phyloP scores from a whole-genome alignment of 2,888 invertebrate genomes.

The Stenodema calcarata region DNA sequence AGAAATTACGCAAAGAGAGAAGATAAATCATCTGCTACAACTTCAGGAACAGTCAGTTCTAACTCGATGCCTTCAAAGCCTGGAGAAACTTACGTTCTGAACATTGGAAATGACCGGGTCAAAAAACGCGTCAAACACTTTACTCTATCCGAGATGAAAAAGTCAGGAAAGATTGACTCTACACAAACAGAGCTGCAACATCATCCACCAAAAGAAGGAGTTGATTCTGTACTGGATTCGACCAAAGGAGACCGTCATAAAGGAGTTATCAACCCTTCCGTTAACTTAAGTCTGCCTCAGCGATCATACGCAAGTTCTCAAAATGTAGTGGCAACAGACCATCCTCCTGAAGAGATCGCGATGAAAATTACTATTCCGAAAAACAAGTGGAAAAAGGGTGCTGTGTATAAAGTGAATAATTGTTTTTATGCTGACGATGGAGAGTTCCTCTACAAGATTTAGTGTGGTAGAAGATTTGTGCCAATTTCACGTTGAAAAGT shows the following conservation, averaged over 20 bases:
- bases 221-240: neutral
- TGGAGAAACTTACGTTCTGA: slow-evolving; percentile 11
- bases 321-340: neutral
- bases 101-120: neutral
- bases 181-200: neutral
- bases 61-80: neutral
- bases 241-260: neutral
- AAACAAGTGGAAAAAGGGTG: slow-evolving; percentile 69
- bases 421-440: slow-evolving; percentile 84
- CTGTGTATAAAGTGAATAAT: slow-evolving; percentile 77
- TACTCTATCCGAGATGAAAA: slow-evolving; percentile 20
- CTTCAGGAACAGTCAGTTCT: neutral
- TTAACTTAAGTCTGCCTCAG: neutral
- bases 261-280: neutral
- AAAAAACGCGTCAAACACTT: neutral
- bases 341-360: neutral
- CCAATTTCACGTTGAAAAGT: no score
- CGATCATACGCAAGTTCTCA: neutral
- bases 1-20: neutral
- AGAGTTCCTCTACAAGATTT: slow-evolving; percentile 73
- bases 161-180: neutral
- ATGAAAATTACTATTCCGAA: slow-evolving; percentile 73
- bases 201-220: neutral
- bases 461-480: no score
- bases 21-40: neutral